Conservation (phyloP, 2,888 invertebrate genomes). For the Endomychus coccineus region DNA sequence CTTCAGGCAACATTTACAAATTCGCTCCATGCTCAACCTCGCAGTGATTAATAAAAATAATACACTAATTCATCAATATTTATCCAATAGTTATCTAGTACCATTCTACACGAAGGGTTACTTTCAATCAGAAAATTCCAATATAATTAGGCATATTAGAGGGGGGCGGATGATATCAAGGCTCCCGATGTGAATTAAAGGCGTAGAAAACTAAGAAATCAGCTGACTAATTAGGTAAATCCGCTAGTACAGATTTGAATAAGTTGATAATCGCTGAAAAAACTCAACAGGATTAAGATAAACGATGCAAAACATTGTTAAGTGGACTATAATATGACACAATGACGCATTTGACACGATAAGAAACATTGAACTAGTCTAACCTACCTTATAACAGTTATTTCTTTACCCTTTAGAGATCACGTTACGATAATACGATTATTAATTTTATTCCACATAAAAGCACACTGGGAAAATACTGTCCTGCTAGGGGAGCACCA, state of each 20-base stretch:
- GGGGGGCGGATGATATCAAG: constrained; percentile 14
- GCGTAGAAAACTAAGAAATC: constrained; percentile 3
- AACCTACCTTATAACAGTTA: constrained; percentile 37
- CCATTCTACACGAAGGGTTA: too few relatives aligned
- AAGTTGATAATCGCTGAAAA: constrained; percentile 3
- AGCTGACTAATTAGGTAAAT: constrained; percentile 5
- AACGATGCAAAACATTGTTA: constrained; percentile 11
- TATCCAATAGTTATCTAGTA: too few relatives aligned
- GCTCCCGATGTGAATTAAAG: neutral
- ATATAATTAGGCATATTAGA: too few relatives aligned
- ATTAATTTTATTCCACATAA: constrained; percentile 31
- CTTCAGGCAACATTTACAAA: too few relatives aligned
- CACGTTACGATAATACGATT: constrained; percentile 28
- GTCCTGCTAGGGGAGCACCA: constrained; percentile 28
- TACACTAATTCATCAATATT: too few relatives aligned
- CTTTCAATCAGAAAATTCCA: too few relatives aligned
- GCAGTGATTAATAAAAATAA: too few relatives aligned
- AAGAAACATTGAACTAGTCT: constrained; percentile 35
- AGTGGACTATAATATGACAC: constrained; percentile 11
- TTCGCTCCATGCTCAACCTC: too few relatives aligned
- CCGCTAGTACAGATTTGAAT: neutral
- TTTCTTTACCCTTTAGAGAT: constrained; percentile 23
- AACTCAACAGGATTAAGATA: neutral
- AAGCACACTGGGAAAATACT: constrained; percentile 25
- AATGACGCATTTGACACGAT: constrained; percentile 42